A percentile compares a stretch with the other conserved stretches of the same genome.
Conservation (phyloP, 2,797 vertebrate species). For the Paguma larvata region DNA sequence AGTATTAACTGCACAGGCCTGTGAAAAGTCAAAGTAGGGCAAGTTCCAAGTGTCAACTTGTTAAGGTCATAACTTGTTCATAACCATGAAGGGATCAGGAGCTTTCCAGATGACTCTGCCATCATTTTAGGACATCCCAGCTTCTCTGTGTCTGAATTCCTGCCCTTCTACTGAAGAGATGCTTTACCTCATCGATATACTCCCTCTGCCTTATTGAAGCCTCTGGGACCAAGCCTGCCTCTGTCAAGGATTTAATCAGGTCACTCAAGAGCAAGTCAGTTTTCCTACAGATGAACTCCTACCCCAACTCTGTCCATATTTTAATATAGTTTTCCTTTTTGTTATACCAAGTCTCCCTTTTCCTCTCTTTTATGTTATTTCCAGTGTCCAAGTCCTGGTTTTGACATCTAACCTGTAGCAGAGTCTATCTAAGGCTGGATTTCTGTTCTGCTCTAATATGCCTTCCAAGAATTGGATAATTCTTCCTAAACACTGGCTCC, state of each 20-base stretch:
- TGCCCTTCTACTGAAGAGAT: background rate
- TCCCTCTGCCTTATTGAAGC: background rate
- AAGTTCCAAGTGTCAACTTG: background rate
- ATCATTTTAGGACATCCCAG: background rate
- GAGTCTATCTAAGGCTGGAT: background rate
- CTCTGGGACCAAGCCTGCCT: background rate
- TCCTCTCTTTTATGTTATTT: background rate
- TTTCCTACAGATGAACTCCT: background rate
- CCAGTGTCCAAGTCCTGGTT: background rate
- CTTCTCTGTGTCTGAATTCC: background rate
- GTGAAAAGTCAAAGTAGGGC: background rate
- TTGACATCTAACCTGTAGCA: slow-evolving; percentile 2
- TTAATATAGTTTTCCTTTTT: background rate
- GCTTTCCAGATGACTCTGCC: background rate
- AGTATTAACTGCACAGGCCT: background rate
- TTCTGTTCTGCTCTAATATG: slow-evolving; percentile 29
- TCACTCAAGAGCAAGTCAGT: background rate
- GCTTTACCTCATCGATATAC: background rate
- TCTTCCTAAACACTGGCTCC: slow-evolving; percentile 50
- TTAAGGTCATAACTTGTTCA: background rate
- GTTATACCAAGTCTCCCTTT: background rate
- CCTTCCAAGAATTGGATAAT: slow-evolving; percentile 47
- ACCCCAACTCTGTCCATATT: background rate
- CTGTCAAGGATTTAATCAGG: background rate
- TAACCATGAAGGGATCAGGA: background rate